These are phyloP conservation scores for Drosophila ogumai DNA, from an alignment of 1,140 invertebrate genomes.

Conservation along the genomic window DNA sequence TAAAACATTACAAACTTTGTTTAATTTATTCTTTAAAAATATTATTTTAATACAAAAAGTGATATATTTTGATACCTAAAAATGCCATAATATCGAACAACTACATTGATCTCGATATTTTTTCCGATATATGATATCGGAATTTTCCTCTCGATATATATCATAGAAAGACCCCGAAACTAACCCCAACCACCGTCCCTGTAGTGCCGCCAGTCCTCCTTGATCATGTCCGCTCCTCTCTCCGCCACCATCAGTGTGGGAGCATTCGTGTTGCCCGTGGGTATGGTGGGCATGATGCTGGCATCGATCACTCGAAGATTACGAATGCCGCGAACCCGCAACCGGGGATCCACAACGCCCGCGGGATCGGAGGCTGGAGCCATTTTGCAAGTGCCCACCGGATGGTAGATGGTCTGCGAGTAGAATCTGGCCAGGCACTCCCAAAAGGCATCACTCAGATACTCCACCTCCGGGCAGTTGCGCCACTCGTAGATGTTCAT, in stretches of 20 bases:
- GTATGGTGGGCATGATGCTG: slow-evolving; percentile 90
- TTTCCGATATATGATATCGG: neutral
- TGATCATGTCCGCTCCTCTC: slow-evolving; percentile 89
- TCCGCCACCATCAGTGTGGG: slow-evolving; percentile 90
- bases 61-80: neutral
- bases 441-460: slow-evolving; percentile 87
- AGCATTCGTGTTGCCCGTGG: slow-evolving; percentile 90
- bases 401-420: slow-evolving; percentile 90
- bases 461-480: slow-evolving; percentile 86
- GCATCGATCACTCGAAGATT: slow-evolving; percentile 89
- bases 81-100: neutral
- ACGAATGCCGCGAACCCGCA: slow-evolving; percentile 87
- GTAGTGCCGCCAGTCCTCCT: slow-evolving; percentile 86
- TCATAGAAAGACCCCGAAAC: no score
- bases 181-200: slow-evolving; percentile 57
- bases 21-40: no score
- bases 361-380: slow-evolving; percentile 86
- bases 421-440: slow-evolving; percentile 89
- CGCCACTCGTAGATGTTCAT: slow-evolving; percentile 88
- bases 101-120: neutral
- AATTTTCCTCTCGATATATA: neutral
- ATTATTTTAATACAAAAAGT: neutral
- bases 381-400: slow-evolving; percentile 89
- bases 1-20: no score
- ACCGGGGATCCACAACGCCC: slow-evolving; percentile 87